Evolutionary conservation across 2,797 vertebrate species (phyloP).

Genomic region (Sciaenops ocellatus): DNA sequence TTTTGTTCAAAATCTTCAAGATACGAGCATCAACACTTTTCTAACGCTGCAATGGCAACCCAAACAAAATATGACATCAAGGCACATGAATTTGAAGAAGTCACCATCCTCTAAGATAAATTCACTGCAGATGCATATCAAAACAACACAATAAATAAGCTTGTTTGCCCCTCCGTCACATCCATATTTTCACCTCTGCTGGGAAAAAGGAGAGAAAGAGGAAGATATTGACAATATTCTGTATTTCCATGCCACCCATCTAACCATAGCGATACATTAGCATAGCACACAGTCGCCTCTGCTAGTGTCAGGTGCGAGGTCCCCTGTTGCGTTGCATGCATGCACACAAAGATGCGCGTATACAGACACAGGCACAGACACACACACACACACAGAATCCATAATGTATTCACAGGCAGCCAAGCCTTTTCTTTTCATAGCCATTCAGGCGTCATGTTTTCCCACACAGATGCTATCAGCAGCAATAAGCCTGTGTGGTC

Average conservation of each 20-base stretch:
- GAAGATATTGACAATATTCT: constrained; percentile 11
- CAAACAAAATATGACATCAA: background rate
- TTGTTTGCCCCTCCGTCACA: background rate
- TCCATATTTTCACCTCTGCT: constrained; percentile 32
- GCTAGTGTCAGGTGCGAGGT: constrained; percentile 34
- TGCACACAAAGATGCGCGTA: constrained; percentile 3
- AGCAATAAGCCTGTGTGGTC: constrained; percentile 59
- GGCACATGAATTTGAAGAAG: background rate
- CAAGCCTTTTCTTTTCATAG: constrained; percentile 57
- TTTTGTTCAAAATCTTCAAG: background rate
- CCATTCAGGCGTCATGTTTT: constrained; percentile 65
- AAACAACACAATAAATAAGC: background rate
- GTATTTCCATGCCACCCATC: constrained; percentile 17
- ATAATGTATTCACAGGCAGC: constrained; percentile 57
- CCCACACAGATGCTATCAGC: constrained; percentile 69
- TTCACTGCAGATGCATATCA: background rate
- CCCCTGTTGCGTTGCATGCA: constrained; percentile 11
- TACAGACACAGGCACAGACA: background rate
- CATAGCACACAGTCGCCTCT: constrained; percentile 57
- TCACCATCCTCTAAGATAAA: background rate
- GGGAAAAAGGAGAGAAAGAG: background rate
- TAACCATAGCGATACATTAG: constrained; percentile 42
- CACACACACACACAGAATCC: background rate
- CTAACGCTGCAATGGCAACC: background rate
- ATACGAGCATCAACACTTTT: background rate